These are phyloP conservation scores for Argopecten irradians DNA, from an alignment of 1,140 invertebrate genomes.

Conservation along the genomic window DNA sequence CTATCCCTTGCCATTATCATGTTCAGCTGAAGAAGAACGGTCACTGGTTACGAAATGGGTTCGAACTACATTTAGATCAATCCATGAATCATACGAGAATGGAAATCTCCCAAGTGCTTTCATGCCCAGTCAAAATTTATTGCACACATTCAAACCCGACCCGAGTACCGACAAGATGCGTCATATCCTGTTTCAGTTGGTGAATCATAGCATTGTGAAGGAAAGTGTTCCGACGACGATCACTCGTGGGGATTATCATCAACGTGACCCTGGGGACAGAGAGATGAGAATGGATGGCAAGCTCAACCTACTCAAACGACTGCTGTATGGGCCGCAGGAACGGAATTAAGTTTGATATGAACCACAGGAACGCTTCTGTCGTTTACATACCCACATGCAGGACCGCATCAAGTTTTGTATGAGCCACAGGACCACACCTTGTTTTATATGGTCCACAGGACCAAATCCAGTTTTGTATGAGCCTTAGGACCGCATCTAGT, in stretches of 20 bases:
- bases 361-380: too few species aligned
- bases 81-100: not conserved
- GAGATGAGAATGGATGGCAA: not conserved
- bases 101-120: not conserved
- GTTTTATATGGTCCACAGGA: too few species aligned
- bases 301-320: not conserved
- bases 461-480: too few species aligned
- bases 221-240: not conserved
- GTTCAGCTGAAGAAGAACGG: not conserved
- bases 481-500: too few species aligned
- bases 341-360: not conserved
- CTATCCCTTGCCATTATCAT: not conserved
- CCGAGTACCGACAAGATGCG: not conserved
- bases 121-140: not conserved
- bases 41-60: not conserved
- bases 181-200: not conserved
- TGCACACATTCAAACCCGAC: not conserved
- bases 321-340: not conserved
- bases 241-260: not conserved
- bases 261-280: not conserved
- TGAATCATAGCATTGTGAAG: not conserved
- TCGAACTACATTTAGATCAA: not conserved
- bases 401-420: too few species aligned
- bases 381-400: too few species aligned
- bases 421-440: too few species aligned